Base-by-base conservation (phyloP, 1,140 invertebrate genomes). In the Drosophila hydei region DNA sequence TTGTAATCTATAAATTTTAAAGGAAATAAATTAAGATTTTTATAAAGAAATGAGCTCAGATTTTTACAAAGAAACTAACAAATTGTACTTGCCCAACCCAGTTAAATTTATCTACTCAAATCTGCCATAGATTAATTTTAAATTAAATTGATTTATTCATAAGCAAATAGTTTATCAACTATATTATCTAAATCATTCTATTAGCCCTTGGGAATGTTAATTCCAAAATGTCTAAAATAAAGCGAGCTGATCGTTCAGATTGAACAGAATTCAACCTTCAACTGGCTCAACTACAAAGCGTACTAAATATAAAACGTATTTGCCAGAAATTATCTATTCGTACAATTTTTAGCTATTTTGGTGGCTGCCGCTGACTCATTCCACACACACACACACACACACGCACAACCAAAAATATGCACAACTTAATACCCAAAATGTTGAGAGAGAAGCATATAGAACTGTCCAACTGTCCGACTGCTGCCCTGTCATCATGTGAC, bases 401-500 rank as follows among this genome's bases (percentile, higher is more conserved):
- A 48, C 60, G 30, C 38, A 79, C 19, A 43, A 33, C 23, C 42
- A n/a, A 30, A 60, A 55, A 58, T 68, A 47, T 64, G 69, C 61
- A 65, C 63, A 61, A 72, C 63, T 68, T 56, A 68, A 61, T 72
- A 70, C 56, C 60, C 50, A 63, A 62, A 70, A 69, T 30, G 27
- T 30, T 30, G 5, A 19, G 71, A 61, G 50, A 14, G 54, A 72
- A 50, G 55, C 14, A 61, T 36, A 59, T 42, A 64, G 76, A 83
- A 55, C 67, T 85, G 79, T 80, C 81, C 38, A 6, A 6, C 38
- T 42, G 23, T 33, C 30, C 27, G 27, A 23, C 21, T 23, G 21
- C 21, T 23, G 21, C 4, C 76, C 65, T 84, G 80, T 84, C 80
- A 84, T 80, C 80, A 84, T 84, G 80, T 84, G 80, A 84, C 80